Evolutionary conservation across 2,113 vertebrate genomes (phyloP).

Genomic region (Marmota monax): DNA sequence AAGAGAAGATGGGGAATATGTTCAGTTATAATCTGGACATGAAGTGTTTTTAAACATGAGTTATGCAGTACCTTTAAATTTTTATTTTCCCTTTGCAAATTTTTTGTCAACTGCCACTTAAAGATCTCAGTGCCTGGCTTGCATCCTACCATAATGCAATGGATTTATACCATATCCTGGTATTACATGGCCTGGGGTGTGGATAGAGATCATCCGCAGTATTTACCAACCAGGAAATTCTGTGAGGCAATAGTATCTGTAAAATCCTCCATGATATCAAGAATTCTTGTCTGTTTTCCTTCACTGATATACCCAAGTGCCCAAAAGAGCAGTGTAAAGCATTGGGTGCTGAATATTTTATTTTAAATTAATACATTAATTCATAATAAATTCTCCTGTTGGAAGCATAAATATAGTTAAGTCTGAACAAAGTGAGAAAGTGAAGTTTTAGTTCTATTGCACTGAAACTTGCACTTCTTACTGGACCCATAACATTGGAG

Average conservation of each 20-base stretch:
- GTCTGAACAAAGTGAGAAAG: neutral
- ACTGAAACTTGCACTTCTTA: neutral
- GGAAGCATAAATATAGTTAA: neutral
- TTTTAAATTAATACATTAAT: neutral
- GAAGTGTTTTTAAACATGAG: neutral
- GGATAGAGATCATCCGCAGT: neutral
- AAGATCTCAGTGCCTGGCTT: neutral
- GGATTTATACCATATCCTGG: neutral
- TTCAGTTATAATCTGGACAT: neutral
- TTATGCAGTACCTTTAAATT: neutral
- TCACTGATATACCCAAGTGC: neutral
- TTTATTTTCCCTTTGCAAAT: neutral
- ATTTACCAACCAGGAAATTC: neutral
- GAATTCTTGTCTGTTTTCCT: neutral
- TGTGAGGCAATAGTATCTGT: neutral
- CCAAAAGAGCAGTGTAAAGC: neutral
- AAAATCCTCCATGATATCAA: neutral
- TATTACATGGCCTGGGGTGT: neutral
- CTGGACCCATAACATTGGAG: neutral
- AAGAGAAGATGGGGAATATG: neutral
- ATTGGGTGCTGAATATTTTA: neutral
- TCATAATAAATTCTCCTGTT: neutral
- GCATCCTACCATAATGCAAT: neutral
- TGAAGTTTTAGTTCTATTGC: neutral
- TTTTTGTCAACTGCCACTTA: neutral